These are phyloP conservation scores for Aricia agestis DNA, from an alignment of 1,140 invertebrate genomes.

Conservation along the genomic window DNA sequence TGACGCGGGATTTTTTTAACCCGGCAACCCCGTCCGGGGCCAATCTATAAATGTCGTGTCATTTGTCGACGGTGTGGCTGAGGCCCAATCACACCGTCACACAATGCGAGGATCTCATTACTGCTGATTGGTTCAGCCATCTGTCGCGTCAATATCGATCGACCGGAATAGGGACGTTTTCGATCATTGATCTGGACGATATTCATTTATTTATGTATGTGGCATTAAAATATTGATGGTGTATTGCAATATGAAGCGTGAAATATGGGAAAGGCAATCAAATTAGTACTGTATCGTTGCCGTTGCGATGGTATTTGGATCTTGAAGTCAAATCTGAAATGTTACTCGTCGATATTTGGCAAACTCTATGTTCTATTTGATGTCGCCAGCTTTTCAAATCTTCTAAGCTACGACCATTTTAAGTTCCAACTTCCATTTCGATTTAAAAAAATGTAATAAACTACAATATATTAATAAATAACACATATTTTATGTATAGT, in stretches of 20 bases:
- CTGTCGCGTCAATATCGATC: conserved; percentile 44
- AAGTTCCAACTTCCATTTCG: no score
- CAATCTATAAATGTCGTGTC: conserved; percentile 33
- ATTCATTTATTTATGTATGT: not conserved
- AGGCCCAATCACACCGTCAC: conserved; percentile 28
- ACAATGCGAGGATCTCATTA: conserved; percentile 47
- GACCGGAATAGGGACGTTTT: conserved; percentile 20
- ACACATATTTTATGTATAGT: no score
- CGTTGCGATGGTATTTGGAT: no score
- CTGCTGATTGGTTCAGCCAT: conserved; percentile 48
- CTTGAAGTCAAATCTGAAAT: no score
- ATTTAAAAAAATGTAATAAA: no score
- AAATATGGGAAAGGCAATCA: no score
- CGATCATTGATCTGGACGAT: not conserved
- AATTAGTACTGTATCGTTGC: no score
- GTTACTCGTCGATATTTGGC: no score
- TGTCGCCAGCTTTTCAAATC: no score
- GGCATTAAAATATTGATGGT: not conserved
- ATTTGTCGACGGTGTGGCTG: conserved; percentile 27
- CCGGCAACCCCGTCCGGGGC: conserved; percentile 1
- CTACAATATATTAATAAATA: no score
- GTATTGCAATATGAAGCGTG: not conserved
- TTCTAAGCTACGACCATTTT: no score
- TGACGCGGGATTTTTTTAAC: not conserved
- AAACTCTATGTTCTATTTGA: no score